These are phyloP conservation scores for Mimumesa dahlbomi DNA, from an alignment of 2,888 invertebrate species.

Conservation along the genomic window DNA sequence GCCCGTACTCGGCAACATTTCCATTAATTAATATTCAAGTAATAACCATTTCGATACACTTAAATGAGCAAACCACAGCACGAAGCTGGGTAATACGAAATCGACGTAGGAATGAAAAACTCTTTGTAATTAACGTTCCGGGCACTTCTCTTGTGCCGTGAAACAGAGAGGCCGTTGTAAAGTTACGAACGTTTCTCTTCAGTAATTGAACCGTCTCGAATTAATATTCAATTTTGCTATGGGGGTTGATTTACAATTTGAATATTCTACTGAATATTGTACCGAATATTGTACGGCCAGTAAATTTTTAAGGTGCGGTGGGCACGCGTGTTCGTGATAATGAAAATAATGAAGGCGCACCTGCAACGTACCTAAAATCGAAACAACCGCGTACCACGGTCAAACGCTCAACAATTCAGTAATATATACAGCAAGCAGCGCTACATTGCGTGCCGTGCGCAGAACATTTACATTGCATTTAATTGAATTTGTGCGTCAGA, in stretches of 20 bases:
- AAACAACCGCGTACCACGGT: constrained; percentile 45
- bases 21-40: constrained; percentile 69
- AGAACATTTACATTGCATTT: constrained; percentile 65
- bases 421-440: constrained; percentile 52
- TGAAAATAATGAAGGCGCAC: constrained; percentile 65
- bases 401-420: constrained; percentile 60
- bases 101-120: constrained; percentile 67
- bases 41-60: constrained; percentile 68
- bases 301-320: constrained; percentile 63
- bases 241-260: constrained; percentile 68
- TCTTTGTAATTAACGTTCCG: constrained; percentile 70
- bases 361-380: constrained; percentile 53
- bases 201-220: constrained; percentile 61
- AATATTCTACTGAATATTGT: constrained; percentile 59
- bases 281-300: constrained; percentile 57
- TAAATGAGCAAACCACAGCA: constrained; percentile 53
- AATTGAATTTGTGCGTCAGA: constrained; percentile 60
- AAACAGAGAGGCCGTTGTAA: constrained; percentile 21
- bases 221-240: constrained; percentile 70
- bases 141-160: constrained; percentile 41
- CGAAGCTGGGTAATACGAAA: constrained; percentile 65
- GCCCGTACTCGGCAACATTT: constrained; percentile 33
- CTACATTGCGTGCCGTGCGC: constrained; percentile 32
- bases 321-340: constrained; percentile 55
- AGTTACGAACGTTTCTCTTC: constrained; percentile 60